Conservation (phyloP, 2,113 vertebrate species). For the Psophia crepitans region DNA sequence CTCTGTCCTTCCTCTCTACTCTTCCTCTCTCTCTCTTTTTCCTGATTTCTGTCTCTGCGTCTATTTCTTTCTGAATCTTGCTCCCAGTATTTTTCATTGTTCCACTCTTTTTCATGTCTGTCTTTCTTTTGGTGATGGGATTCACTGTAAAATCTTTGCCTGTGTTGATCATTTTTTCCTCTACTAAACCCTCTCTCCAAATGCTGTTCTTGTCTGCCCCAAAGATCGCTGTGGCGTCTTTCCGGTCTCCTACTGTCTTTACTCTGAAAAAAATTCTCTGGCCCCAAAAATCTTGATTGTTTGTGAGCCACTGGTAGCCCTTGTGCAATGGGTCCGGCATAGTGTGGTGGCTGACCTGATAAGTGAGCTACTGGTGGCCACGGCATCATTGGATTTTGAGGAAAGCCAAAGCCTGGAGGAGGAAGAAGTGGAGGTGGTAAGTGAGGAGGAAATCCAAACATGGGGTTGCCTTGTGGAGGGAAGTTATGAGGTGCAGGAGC, state of each 20-base stretch:
- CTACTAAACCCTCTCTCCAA: constrained; percentile 76
- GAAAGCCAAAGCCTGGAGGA: constrained; percentile 77
- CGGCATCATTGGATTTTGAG: constrained; percentile 77
- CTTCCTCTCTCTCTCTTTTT: constrained; percentile 79
- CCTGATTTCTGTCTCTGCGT: constrained; percentile 77
- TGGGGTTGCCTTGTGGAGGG: constrained; percentile 63
- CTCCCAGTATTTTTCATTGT: constrained; percentile 75
- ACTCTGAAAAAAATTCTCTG: constrained; percentile 75
- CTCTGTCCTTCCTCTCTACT: constrained; percentile 78
- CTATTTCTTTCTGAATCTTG: constrained; percentile 79
- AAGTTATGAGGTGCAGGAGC: constrained; percentile 65
- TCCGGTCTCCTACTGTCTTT: constrained; percentile 82
- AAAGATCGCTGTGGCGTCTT: constrained; percentile 84
- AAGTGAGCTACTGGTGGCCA: constrained; percentile 78
- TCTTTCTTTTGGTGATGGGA: constrained; percentile 87
- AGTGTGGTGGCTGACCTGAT: constrained; percentile 75
- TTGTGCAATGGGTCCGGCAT: constrained; percentile 72
- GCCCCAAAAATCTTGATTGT: constrained; percentile 73
- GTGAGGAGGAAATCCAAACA: constrained; percentile 81
- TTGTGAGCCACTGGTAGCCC: constrained; percentile 65
- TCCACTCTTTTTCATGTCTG: constrained; percentile 80
- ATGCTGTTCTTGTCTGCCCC: constrained; percentile 83
- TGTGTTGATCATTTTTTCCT: constrained; percentile 80
- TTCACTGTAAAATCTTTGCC: constrained; percentile 83
- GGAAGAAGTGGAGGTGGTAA: constrained; percentile 78